phyloP scores from a whole-genome alignment of 2,888 invertebrate genomes.

The Mechanitis messenoides region DNA sequence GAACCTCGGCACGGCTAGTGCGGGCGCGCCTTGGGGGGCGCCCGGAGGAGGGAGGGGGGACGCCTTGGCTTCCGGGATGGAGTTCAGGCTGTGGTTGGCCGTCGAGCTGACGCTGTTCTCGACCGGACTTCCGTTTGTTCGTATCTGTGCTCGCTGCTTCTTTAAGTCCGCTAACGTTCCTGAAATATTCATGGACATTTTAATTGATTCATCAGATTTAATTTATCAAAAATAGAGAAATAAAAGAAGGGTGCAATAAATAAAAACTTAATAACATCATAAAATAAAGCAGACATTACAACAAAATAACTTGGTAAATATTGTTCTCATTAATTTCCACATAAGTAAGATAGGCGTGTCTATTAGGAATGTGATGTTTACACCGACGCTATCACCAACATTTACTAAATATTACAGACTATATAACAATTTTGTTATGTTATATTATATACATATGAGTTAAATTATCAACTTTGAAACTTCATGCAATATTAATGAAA shows the following conservation, averaged over 20 bases:
- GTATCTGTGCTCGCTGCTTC: constrained; percentile 91
- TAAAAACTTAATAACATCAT: background rate
- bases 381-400: constrained; percentile 42
- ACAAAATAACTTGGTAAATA: background rate
- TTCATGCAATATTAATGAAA: too few relatives aligned
- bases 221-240: too few relatives aligned
- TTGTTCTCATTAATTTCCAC: constrained; percentile 17
- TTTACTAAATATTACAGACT: constrained; percentile 42
- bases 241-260: too few relatives aligned
- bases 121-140: constrained; percentile 79
- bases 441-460: constrained; percentile 12
- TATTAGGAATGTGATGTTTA: constrained; percentile 35
- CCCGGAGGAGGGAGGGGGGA: constrained; percentile 79
- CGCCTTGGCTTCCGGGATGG: constrained; percentile 63
- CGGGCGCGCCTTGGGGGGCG: constrained; percentile 51
- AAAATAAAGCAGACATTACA: background rate
- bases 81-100: constrained; percentile 65
- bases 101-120: constrained; percentile 64
- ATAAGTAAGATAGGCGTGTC: constrained; percentile 30
- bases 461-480: too few relatives aligned
- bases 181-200: constrained; percentile 40
- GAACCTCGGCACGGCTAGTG: constrained; percentile 76
- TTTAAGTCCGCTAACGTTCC: constrained; percentile 94
- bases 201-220: too few relatives aligned
- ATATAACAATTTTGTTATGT: constrained; percentile 29